A percentile compares a stretch with the other conserved stretches of the same genome.
These are phyloP conservation scores for Tachina lurida DNA, from an alignment of 2,888 invertebrate genomes.

Conservation along the genomic window DNA sequence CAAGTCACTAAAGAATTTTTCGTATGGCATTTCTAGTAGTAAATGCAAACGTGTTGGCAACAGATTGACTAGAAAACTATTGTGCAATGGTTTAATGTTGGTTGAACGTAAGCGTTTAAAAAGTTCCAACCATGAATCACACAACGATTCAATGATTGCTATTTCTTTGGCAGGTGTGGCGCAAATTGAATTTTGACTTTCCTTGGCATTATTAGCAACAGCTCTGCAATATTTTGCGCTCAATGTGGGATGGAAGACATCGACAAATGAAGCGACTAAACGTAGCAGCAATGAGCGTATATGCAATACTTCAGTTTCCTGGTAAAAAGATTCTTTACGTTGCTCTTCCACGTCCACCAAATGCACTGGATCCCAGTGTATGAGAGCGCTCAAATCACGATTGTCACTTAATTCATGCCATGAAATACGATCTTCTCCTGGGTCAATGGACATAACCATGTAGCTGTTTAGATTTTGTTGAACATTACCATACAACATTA, in stretches of 20 bases:
- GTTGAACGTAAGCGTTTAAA: slow-evolving; percentile 79
- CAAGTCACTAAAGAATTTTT: slow-evolving; percentile 81
- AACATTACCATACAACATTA: slow-evolving; percentile 82
- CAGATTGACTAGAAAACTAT: slow-evolving; percentile 83
- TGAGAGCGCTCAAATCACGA: slow-evolving; percentile 89
- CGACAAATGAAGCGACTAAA: slow-evolving; percentile 80
- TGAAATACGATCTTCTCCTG: slow-evolving; percentile 85
- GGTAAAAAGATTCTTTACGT: slow-evolving; percentile 80
- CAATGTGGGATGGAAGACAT: slow-evolving; percentile 78
- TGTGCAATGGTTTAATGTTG: slow-evolving; percentile 78
- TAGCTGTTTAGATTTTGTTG: slow-evolving; percentile 84
- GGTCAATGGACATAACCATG: slow-evolving; percentile 85
- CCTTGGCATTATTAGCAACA: slow-evolving; percentile 66
- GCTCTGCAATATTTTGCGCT: slow-evolving; percentile 68
- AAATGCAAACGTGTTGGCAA: slow-evolving; percentile 81
- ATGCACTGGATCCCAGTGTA: slow-evolving; percentile 87
- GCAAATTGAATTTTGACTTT: slow-evolving; percentile 60
- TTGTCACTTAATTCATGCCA: slow-evolving; percentile 88
- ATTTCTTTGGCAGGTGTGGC: slow-evolving; percentile 73
- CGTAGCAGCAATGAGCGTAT: slow-evolving; percentile 80
- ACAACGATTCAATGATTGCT: slow-evolving; percentile 78
- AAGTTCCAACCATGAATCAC: slow-evolving; percentile 80
- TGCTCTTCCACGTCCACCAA: slow-evolving; percentile 76
- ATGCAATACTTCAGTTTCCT: slow-evolving; percentile 81
- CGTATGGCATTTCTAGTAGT: slow-evolving; percentile 81